A percentile compares a stretch with the other conserved stretches of the same genome.
Evolutionary conservation across 1,140 invertebrate genomes (phyloP).

Genomic region (Drosophila nasuta): DNA sequence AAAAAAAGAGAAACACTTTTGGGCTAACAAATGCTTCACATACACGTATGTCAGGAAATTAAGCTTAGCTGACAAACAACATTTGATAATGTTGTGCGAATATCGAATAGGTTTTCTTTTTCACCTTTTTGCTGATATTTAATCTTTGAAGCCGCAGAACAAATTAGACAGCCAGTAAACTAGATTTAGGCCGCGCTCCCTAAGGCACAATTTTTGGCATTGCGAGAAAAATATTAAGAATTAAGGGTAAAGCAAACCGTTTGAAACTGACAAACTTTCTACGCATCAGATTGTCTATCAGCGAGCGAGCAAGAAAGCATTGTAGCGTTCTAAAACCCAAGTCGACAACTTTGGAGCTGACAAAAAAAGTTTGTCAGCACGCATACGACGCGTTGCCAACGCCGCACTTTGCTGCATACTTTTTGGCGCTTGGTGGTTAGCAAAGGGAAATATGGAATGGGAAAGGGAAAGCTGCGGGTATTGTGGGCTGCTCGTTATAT

Average conservation of each 20-base stretch:
- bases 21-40: not conserved
- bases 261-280: constrained; percentile 73
- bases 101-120: not conserved
- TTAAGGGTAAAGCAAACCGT: constrained; percentile 26
- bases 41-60: constrained; percentile 8
- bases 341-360: constrained; percentile 62
- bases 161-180: constrained; percentile 6
- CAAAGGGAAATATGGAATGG: not conserved
- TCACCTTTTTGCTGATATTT: not conserved
- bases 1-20: not conserved
- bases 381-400: constrained; percentile 70
- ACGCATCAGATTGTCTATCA: not conserved
- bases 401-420: constrained; percentile 76
- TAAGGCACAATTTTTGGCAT: constrained; percentile 64
- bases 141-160: not conserved
- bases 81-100: not conserved
- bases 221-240: constrained; percentile 65
- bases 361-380: constrained; percentile 76
- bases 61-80: not conserved
- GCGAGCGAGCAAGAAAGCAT: not conserved
- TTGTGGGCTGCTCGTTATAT: constrained; percentile 67
- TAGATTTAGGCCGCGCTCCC: constrained; percentile 62
- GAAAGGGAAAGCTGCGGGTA: constrained; percentile 5
- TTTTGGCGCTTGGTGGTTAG: constrained; percentile 59
- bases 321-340: constrained; percentile 37